Percentiles rank a stretch among this genome's conserved stretches.
Conservation (phyloP, 1,140 invertebrate species). For the Ceratosolen fusciceps region DNA sequence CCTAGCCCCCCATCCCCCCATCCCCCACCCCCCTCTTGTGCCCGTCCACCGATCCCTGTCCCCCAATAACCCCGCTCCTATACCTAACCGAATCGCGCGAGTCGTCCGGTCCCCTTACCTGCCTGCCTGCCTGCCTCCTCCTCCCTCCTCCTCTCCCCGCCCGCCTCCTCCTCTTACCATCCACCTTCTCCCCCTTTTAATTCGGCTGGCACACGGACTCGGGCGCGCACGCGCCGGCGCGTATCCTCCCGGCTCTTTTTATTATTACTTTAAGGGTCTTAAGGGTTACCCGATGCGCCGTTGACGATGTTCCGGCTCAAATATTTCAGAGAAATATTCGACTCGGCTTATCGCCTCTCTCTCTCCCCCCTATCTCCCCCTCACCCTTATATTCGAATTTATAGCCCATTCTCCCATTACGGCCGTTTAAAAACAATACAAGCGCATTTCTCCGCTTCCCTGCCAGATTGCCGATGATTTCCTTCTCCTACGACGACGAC, state of each 20-base stretch:
- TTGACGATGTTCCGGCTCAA: conserved; percentile 4
- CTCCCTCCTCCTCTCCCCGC: conserved; percentile 43
- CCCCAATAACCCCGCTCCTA: no score
- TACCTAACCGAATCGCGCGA: conserved; percentile 22
- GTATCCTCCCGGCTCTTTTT: background rate
- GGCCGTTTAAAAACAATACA: background rate
- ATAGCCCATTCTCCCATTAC: background rate
- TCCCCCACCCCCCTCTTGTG: no score
- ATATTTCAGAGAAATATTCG: conserved; percentile 1
- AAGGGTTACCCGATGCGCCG: background rate
- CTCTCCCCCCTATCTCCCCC: no score
- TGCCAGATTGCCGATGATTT: background rate
- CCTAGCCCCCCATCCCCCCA: no score
- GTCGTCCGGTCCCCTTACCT: conserved; percentile 46
- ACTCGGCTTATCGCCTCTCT: conserved; percentile 7
- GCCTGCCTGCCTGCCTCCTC: conserved; percentile 48
- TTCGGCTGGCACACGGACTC: background rate
- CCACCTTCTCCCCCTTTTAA: conserved; percentile 45
- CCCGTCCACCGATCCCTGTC: no score
- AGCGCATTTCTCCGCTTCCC: background rate
- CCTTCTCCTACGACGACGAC: no score
- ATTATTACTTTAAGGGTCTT: no score
- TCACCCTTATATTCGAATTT: background rate
- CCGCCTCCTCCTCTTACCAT: conserved; percentile 46
- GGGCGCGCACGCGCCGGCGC: background rate